Base-by-base conservation (phyloP, 2,797 vertebrate genomes). In the Xerus rutilus region DNA sequence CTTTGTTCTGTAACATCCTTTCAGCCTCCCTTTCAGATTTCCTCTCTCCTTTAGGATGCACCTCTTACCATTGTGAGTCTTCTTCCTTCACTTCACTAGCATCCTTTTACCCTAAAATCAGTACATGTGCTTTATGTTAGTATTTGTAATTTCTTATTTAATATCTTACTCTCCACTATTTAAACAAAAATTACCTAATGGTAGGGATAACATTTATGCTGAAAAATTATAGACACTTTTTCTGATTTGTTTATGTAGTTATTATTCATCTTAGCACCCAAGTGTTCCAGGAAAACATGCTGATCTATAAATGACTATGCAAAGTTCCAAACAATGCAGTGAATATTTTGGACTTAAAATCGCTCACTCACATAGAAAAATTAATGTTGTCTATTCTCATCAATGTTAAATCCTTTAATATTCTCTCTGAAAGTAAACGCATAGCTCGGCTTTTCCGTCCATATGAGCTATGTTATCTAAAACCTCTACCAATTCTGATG, bases 261-360 rank as follows among this genome's bases (percentile, higher is more conserved):
- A 76, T 54, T 12, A 32, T 87, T 81, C 17, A 73, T 64, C 73
- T 96, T 95, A 43, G 39, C 67, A 5, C 2, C 64, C 11, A 64
- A n/a, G 1, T 72, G 5, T 67, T 91, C 59, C n/a, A 39, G 65
- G 30, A 72, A 88, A 49, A 67, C 12, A 54, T 73, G 13, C 3
- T 54, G 77, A 92, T 93, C 74, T 52, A 81, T 74, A 49, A 8
- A 52, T 85, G 35, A 81, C 45, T 91, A 83, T 59, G 59, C 59
- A 67, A 35, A 39, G 2, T 88, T 30, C 88, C 43, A 93, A 65
- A 45, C 39, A 70, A 43, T 25, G 13, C 13, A 49, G 28, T 79
- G 70, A 78, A 79, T 14, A 59, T 45, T 39, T 43, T 65, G 28
- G 5, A 7, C 10, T 93, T 76, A 72, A 30, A 92, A 54, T 64